Evolutionary conservation across 2,113 vertebrate species (phyloP).

Genomic region (Ardeotis arabs): DNA sequence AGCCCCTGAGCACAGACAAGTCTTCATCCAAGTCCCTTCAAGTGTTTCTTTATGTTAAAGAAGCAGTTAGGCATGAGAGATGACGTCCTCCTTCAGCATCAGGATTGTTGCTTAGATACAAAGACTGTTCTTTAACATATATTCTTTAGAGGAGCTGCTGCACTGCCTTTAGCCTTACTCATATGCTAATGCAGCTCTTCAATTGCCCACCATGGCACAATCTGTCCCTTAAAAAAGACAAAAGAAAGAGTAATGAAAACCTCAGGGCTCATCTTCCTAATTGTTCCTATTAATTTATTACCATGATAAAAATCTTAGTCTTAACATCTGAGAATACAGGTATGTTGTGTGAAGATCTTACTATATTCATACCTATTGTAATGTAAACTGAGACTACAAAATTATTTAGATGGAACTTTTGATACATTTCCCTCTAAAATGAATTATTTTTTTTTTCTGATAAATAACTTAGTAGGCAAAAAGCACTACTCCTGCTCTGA

Average conservation of each 20-base stretch:
- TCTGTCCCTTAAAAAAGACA: background rate
- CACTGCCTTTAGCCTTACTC: background rate
- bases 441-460: background rate
- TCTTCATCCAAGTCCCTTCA: background rate
- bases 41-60: background rate
- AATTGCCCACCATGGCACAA: background rate
- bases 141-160: background rate
- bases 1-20: background rate
- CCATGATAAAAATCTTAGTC: background rate
- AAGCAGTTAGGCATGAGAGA: slow-evolving; percentile 9
- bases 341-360: background rate
- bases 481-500: background rate
- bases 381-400: background rate
- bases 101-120: slow-evolving; percentile 22
- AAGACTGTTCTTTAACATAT: background rate
- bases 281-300: background rate
- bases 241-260: background rate
- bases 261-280: background rate
- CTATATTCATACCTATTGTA: background rate
- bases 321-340: background rate
- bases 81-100: background rate
- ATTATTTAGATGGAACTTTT: background rate
- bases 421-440: slow-evolving; percentile 12
- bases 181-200: background rate
- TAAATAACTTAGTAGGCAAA: background rate